Evolutionary conservation across 1,140 invertebrate species (phyloP).

Genomic region (Eciton burchellii): DNA sequence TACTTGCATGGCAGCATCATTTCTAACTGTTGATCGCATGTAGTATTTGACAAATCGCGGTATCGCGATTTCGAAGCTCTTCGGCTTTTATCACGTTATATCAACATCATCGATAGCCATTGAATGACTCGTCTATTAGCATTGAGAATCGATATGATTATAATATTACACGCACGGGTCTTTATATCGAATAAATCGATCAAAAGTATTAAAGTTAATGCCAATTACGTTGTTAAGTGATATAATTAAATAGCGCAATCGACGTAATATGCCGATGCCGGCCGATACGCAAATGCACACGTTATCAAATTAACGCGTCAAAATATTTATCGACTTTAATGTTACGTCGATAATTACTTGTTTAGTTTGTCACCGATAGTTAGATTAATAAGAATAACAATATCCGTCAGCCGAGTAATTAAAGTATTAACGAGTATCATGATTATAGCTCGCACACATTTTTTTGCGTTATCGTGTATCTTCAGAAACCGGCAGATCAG

Average conservation of each 20-base stretch:
- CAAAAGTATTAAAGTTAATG: constrained; percentile 14
- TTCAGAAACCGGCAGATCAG: constrained; percentile 60
- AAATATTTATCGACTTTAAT: constrained; percentile 15
- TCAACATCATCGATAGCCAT: neutral
- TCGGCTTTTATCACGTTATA: neutral
- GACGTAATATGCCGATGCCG: neutral
- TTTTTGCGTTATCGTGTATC: neutral
- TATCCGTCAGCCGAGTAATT: neutral
- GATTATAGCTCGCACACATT: neutral
- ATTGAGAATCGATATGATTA: neutral
- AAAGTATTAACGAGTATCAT: constrained; percentile 9
- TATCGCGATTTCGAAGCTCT: neutral
- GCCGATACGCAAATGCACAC: neutral
- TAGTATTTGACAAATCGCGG: neutral
- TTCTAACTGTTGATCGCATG: neutral
- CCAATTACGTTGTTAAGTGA: neutral
- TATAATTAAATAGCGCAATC: constrained; percentile 47
- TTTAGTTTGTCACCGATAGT: constrained; percentile 4
- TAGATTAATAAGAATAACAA: constrained; percentile 26
- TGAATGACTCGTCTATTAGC: neutral
- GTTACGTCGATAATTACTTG: constrained; percentile 37
- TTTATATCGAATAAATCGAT: constrained; percentile 22
- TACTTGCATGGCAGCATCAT: neutral
- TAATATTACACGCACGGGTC: neutral
- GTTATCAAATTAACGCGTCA: constrained; percentile 29